phyloP scores from a whole-genome alignment of 1,140 invertebrate genomes.

The Leptopilina boulardi region DNA sequence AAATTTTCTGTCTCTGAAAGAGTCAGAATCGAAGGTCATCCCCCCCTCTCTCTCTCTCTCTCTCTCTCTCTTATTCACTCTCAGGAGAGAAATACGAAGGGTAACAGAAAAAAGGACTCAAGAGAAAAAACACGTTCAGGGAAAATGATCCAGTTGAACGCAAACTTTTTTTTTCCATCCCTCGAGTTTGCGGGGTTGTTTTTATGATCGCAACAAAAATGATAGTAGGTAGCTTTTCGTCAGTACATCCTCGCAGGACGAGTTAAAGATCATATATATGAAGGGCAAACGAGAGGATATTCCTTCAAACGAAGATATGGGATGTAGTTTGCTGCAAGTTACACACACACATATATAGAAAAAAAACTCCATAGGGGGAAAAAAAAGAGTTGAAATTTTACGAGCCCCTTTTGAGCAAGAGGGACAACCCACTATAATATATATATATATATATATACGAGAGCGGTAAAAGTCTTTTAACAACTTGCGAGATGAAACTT shows the following conservation, averaged over 20 bases:
- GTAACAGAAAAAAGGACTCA: not conserved
- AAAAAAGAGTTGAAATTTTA: constrained; percentile 53
- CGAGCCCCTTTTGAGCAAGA: constrained; percentile 43
- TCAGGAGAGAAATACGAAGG: constrained; percentile 5
- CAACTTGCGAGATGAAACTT: constrained; percentile 57
- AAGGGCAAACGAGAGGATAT: not conserved
- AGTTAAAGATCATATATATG: not conserved
- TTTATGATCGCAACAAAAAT: not conserved
- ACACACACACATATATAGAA: constrained; percentile 6
- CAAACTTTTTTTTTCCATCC: not conserved
- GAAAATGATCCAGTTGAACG: constrained; percentile 37
- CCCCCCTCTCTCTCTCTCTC: no score
- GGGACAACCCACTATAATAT: not conserved
- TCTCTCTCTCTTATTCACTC: not conserved
- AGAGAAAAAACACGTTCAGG: not conserved
- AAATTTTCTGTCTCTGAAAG: not conserved
- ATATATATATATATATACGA: no score
- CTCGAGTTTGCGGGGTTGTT: constrained; percentile 2
- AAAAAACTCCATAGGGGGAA: not conserved
- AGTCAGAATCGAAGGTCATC: not conserved
- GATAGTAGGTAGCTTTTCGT: constrained; percentile 28
- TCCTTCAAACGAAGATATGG: not conserved
- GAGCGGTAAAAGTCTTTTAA: constrained; percentile 57
- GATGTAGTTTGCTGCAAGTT: constrained; percentile 24
- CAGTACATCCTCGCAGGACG: constrained; percentile 26